Evolutionary conservation across 2,797 vertebrate genomes (phyloP), one percentile per base, ranked within the genome.

Genomic region (Cygnus olor): DNA sequence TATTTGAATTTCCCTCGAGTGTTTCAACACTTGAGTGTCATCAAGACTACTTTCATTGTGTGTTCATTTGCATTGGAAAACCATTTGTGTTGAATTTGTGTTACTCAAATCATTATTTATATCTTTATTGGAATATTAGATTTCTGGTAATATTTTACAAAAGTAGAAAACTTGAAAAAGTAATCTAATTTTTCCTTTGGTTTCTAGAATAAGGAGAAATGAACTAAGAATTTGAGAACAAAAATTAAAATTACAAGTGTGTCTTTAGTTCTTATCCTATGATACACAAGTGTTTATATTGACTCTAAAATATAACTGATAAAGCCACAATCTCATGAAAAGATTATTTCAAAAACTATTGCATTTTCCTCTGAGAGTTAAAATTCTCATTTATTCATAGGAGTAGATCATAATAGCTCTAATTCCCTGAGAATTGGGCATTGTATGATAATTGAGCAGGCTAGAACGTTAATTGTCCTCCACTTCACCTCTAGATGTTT

Each of bases 401-500:
- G 42, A 96, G 81, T 69, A 95, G 89, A 95, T 93, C 91, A 93
- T 96, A 97, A 97, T 95, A 97, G 93, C 84, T 89, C 71, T 91
- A 97, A 97, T 97, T 97, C 96, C 96, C 94, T 36, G 88, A 96
- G 96, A 97, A 97, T 94, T 97, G 96, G 96, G 95, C 96, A 95
- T 95, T 97, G 97, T 97, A 80, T 97, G 95, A 94, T 97, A 97
- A 97, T 96, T 93, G 96, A 97, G 85, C 85, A 94, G 96, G 80
- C 79, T 94, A 79, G 85, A 82, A 95, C 71, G 82, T 96, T 97
- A 97, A 97, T 97, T 96, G 97, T 97, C 96, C 96, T 97, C 96
- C 93, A 95, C 96, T 97, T 98, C 96, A 97, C 97, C 97, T 98
- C 96, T 96, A 97, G 96, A 96, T 98, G 69, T 92, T 97, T 95